Evolutionary conservation across 1,140 invertebrate genomes (phyloP).

Genomic region (Caenorhabditis briggsae): DNA sequence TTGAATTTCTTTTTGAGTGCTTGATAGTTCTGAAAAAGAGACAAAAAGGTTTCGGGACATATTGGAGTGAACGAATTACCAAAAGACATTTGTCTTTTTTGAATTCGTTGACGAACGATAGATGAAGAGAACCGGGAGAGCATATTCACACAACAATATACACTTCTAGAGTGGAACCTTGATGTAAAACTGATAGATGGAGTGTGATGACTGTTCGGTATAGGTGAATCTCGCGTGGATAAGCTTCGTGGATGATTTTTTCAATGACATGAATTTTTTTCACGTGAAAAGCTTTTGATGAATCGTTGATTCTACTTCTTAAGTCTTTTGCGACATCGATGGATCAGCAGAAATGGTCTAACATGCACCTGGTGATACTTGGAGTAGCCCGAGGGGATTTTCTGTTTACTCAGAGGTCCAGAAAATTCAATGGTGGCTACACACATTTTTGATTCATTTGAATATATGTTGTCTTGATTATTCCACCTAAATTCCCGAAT

Average conservation of each 20-base stretch:
- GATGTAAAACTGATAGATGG: neutral
- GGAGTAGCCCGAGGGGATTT: no score
- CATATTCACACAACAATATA: constrained; percentile 20
- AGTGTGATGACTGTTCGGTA: no score
- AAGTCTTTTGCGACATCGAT: no score
- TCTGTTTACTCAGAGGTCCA: no score
- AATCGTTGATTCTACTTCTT: neutral
- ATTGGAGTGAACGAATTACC: neutral
- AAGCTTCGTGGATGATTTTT: neutral
- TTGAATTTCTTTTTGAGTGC: constrained; percentile 83
- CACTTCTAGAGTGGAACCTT: neutral
- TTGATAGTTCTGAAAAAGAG: constrained; percentile 71
- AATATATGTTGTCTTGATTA: no score
- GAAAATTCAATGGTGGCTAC: no score
- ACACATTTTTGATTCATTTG: no score
- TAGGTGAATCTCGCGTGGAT: no score
- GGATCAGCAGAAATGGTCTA: no score
- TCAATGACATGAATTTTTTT: neutral
- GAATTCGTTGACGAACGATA: neutral
- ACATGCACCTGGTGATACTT: no score
- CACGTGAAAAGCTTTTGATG: neutral
- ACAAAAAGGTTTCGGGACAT: neutral
- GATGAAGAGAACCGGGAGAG: neutral
- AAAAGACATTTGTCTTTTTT: constrained; percentile 25
- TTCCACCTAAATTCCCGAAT: no score